A percentile compares a stretch with the other conserved stretches of the same genome.
Conservation (phyloP, 2,113 vertebrate species). For the Polypterus senegalus region DNA sequence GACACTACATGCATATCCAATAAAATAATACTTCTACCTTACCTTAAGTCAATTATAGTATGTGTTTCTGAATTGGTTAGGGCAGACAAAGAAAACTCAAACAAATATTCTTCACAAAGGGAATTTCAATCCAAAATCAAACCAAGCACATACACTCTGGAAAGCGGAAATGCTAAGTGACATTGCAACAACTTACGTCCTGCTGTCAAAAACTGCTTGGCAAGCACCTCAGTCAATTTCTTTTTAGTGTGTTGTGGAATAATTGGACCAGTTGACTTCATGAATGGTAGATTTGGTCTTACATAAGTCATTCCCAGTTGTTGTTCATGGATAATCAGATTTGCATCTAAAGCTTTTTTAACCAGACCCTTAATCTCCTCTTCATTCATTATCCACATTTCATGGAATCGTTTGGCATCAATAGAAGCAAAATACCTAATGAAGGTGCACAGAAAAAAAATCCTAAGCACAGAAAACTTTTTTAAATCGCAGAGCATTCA, state of each 20-base stretch:
- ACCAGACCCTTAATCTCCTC: constrained; percentile 57
- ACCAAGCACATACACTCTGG: too few relatives aligned
- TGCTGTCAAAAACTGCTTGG: constrained; percentile 28
- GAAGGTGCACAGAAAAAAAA: neutral
- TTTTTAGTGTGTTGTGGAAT: constrained; percentile 11
- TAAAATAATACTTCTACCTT: too few relatives aligned
- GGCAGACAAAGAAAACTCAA: too few relatives aligned
- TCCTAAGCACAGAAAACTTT: neutral
- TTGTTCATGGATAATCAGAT: constrained; percentile 52
- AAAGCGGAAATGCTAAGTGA: too few relatives aligned
- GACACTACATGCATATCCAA: too few relatives aligned
- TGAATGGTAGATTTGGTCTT: constrained; percentile 35
- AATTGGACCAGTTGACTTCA: constrained; percentile 37
- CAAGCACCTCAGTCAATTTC: constrained; percentile 18
- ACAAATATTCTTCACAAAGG: too few relatives aligned
- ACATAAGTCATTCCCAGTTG: constrained; percentile 59
- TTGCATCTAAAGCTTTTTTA: constrained; percentile 40
- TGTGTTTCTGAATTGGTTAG: too few relatives aligned
- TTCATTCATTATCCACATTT: constrained; percentile 71
- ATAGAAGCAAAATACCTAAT: constrained; percentile 49
- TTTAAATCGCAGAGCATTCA: neutral
- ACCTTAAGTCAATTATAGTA: too few relatives aligned
- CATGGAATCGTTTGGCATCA: constrained; percentile 37
- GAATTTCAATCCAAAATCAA: too few relatives aligned
- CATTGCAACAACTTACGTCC: constrained; percentile 24